A percentile compares a stretch with the other conserved stretches of the same genome.
Conservation (phyloP, 2,888 invertebrate genomes). For the Drosophila borborema region DNA sequence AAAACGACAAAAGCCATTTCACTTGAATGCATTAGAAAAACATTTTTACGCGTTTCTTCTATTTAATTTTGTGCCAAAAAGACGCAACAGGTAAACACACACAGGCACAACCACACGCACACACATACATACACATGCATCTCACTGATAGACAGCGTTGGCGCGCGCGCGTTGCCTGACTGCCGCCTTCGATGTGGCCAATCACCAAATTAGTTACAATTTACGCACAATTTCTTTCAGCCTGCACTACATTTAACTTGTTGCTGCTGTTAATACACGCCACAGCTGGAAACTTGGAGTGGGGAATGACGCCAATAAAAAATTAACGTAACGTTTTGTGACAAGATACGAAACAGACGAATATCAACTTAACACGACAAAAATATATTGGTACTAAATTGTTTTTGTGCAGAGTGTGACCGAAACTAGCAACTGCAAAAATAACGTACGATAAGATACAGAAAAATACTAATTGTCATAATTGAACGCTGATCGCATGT, state of each 20-base stretch:
- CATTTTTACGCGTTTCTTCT: constrained; percentile 25
- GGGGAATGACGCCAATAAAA: constrained; percentile 25
- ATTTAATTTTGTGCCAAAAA: constrained; percentile 39
- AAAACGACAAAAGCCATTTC: constrained; percentile 10
- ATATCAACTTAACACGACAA: constrained; percentile 51
- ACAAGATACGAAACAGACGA: constrained; percentile 33
- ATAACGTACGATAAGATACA: background rate
- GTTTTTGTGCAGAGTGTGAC: constrained; percentile 47
- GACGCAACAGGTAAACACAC: constrained; percentile 63
- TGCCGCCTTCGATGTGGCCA: constrained; percentile 20
- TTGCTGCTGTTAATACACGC: constrained; percentile 18
- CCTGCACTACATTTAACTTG: constrained; percentile 39
- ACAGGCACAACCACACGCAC: constrained; percentile 13
- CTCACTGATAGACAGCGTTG: constrained; percentile 43
- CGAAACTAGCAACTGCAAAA: constrained; percentile 11
- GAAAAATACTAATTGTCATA: constrained; percentile 29
- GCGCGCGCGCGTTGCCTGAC: constrained; percentile 56
- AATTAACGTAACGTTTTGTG: constrained; percentile 39
- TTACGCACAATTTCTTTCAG: constrained; percentile 30
- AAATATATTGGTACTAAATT: constrained; percentile 53
- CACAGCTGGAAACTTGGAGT: background rate
- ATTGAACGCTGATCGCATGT: constrained; percentile 15
- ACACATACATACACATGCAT: constrained; percentile 12
- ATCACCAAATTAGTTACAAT: constrained; percentile 27
- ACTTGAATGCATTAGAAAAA: constrained; percentile 20